phyloP scores from a whole-genome alignment of 2,888 invertebrate species.

The Idaea straminata region DNA sequence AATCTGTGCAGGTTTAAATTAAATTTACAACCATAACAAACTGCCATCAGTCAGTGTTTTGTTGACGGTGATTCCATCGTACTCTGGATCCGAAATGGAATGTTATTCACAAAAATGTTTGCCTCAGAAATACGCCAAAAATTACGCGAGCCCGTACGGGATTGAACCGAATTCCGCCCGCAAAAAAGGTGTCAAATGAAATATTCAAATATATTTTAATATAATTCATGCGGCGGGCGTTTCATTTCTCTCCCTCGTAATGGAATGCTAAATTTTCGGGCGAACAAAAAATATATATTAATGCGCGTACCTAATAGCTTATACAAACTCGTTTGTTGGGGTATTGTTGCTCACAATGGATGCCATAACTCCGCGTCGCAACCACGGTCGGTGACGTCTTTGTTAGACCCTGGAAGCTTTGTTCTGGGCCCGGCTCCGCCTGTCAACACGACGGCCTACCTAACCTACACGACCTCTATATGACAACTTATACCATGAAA shows the following conservation, averaged over 20 bases:
- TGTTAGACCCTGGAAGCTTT: conserved; percentile 74
- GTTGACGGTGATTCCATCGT: conserved; percentile 77
- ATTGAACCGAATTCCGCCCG: conserved; percentile 77
- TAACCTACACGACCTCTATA: conserved; percentile 48
- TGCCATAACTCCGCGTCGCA: conserved; percentile 79
- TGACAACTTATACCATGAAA: conserved; percentile 37
- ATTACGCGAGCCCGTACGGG: conserved; percentile 71
- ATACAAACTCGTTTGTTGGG: conserved; percentile 81
- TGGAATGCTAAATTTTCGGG: conserved; percentile 81
- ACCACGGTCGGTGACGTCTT: conserved; percentile 80
- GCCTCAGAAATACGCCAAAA: conserved; percentile 74
- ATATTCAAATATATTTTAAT: conserved; percentile 81
- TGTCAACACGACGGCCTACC: conserved; percentile 63
- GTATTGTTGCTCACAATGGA: conserved; percentile 80
- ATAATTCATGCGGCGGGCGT: conserved; percentile 81
- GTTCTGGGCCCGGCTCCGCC: conserved; percentile 69
- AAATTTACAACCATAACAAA: conserved; percentile 64
- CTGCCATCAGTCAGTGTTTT: conserved; percentile 71
- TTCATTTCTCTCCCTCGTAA: conserved; percentile 81
- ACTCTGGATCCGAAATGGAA: conserved; percentile 76
- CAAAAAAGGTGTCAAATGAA: conserved; percentile 81
- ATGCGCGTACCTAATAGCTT: conserved; percentile 81
- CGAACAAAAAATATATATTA: conserved; percentile 81
- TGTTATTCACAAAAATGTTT: conserved; percentile 76
- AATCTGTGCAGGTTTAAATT: conserved; percentile 61